phyloP scores from a whole-genome alignment of 53 echinoderm and acorn worm genomes.

The Patiria pectinifera region DNA sequence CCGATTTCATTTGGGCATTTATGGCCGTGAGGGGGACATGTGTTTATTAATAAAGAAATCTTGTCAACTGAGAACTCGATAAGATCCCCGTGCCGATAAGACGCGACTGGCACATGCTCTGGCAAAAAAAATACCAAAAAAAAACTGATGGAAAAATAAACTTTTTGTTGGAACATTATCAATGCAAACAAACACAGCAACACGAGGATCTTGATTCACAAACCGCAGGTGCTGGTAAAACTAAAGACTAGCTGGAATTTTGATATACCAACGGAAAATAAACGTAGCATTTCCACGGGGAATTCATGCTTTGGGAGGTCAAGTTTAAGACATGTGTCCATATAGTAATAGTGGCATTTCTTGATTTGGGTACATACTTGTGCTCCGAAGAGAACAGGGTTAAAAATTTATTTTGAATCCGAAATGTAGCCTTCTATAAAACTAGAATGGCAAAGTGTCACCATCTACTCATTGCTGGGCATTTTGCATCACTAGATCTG shows the following conservation, averaged over 20 bases:
- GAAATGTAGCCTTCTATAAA: too few relatives aligned
- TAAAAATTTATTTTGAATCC: too few relatives aligned
- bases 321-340: not conserved
- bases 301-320: not conserved
- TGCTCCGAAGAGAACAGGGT: not conserved
- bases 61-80: conserved; percentile 10
- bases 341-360: not conserved
- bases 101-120: not conserved
- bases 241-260: not conserved
- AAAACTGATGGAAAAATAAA: not conserved
- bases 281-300: not conserved
- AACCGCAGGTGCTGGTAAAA: not conserved
- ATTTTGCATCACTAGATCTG: too few relatives aligned
- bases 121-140: not conserved
- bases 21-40: conserved; percentile 1
- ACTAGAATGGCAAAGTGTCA: too few relatives aligned
- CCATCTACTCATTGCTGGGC: too few relatives aligned
- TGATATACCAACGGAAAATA: not conserved
- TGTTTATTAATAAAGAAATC: conserved; percentile 31
- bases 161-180: not conserved
- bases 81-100: conserved; percentile 45
- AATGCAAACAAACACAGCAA: conserved; percentile 2
- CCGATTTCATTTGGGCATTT: conserved; percentile 12
- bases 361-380: not conserved
- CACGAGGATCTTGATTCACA: not conserved